phyloP scores from a whole-genome alignment of 2,888 invertebrate genomes.

The Ecdyonurus torrentis region DNA sequence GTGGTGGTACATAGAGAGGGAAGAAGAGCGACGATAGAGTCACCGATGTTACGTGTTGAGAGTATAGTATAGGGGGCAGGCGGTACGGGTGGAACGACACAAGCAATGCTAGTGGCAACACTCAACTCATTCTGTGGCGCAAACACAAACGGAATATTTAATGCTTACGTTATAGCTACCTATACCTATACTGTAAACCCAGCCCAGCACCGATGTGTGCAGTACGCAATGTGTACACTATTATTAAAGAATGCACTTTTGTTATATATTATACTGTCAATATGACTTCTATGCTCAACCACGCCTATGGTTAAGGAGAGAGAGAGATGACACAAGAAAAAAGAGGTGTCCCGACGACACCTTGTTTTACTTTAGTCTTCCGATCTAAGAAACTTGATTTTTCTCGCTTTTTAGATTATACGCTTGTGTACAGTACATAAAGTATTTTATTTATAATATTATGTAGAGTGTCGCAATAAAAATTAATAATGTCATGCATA shows the following conservation, averaged over 20 bases:
- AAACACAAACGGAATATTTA: neutral
- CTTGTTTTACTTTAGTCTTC: too few species aligned
- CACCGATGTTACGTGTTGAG: neutral
- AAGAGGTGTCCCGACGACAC: neutral
- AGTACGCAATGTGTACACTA: too few species aligned
- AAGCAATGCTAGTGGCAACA: neutral
- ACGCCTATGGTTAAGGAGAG: neutral
- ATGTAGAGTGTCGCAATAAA: neutral
- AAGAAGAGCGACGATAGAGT: too few species aligned
- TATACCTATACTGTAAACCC: too few species aligned
- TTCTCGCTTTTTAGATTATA: too few species aligned
- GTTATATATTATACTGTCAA: too few species aligned
- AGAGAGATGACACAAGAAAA: neutral
- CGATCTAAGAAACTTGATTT: too few species aligned
- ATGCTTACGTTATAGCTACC: neutral
- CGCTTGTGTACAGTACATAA: neutral
- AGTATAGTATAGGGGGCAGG: neutral
- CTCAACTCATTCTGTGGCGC: neutral
- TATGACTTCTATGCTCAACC: neutral
- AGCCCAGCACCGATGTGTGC: too few species aligned
- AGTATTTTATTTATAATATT: neutral
- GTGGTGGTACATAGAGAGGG: too few species aligned
- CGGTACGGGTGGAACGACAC: too few species aligned
- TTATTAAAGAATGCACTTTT: too few species aligned
- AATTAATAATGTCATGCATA: neutral